Evolutionary conservation across 2,113 vertebrate species (phyloP).

Genomic region (Baryphthengus martii): DNA sequence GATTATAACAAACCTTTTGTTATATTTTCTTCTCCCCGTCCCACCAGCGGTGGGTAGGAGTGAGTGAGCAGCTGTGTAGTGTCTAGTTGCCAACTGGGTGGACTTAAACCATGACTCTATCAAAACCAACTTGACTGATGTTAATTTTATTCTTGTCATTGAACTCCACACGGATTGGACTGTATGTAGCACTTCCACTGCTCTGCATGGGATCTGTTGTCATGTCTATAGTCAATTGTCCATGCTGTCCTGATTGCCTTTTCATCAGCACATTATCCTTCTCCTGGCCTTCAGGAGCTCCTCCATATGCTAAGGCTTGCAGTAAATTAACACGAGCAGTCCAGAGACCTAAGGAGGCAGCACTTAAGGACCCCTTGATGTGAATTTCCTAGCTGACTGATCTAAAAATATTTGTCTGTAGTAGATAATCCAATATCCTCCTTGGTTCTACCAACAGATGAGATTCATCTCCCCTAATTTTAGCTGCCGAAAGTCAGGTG

Average conservation of each 20-base stretch:
- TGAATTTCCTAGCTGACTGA: neutral
- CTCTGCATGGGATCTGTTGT: neutral
- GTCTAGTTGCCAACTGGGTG: neutral
- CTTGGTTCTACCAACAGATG: slow-evolving; percentile 23
- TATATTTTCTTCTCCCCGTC: neutral
- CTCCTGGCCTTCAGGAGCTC: neutral
- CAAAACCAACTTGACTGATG: neutral
- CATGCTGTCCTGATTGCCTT: neutral
- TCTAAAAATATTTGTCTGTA: slow-evolving; percentile 21
- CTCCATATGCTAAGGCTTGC: neutral
- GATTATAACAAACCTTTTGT: neutral
- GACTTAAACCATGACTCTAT: neutral
- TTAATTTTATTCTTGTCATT: neutral
- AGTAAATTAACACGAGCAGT: neutral
- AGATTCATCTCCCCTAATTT: slow-evolving; percentile 51
- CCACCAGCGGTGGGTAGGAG: neutral
- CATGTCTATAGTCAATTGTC: neutral
- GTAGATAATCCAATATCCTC: neutral
- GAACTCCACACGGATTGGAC: neutral
- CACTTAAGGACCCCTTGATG: neutral
- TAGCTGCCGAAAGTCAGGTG: slow-evolving; percentile 51
- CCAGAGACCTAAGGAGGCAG: neutral
- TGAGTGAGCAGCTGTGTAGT: neutral
- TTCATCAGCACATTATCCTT: neutral
- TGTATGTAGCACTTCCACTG: neutral